Conservation (phyloP, 2,888 invertebrate species). For the Cephus runcator region DNA sequence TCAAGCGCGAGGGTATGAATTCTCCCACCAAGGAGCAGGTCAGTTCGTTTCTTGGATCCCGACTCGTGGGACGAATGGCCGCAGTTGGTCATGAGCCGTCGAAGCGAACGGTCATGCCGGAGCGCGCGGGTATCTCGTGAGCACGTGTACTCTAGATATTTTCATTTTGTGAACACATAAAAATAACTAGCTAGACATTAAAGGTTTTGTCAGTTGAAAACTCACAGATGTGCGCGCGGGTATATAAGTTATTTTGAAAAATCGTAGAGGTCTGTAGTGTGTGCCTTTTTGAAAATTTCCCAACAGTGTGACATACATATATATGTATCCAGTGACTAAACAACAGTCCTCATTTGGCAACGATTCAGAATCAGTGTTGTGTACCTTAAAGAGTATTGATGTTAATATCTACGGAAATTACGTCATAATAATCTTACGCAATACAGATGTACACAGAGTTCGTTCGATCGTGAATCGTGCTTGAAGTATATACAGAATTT, state of each 20-base stretch:
- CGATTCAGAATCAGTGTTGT: neutral
- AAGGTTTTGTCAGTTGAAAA: neutral
- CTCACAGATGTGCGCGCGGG: neutral
- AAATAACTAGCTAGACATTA: neutral
- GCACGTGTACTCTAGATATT: neutral
- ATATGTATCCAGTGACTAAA: neutral
- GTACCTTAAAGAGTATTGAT: neutral
- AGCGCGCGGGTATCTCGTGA: neutral
- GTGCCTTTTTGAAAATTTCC: neutral
- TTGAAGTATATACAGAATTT: neutral
- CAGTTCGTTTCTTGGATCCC: slow-evolving; percentile 13
- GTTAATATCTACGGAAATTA: neutral
- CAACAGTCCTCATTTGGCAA: neutral
- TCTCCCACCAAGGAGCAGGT: slow-evolving; percentile 23
- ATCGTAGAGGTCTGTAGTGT: neutral
- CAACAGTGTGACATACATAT: neutral
- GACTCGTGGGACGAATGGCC: slow-evolving; percentile 25
- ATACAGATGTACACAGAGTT: neutral
- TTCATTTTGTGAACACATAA: neutral
- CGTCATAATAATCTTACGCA: neutral
- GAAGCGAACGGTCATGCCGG: slow-evolving; percentile 23
- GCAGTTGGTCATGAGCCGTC: slow-evolving; percentile 38
- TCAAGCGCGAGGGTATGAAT: slow-evolving; percentile 12
- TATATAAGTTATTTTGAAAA: neutral
- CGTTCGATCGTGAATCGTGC: neutral